Base-by-base conservation (phyloP, 2,797 vertebrate species). In the Saxicola maurus region DNA sequence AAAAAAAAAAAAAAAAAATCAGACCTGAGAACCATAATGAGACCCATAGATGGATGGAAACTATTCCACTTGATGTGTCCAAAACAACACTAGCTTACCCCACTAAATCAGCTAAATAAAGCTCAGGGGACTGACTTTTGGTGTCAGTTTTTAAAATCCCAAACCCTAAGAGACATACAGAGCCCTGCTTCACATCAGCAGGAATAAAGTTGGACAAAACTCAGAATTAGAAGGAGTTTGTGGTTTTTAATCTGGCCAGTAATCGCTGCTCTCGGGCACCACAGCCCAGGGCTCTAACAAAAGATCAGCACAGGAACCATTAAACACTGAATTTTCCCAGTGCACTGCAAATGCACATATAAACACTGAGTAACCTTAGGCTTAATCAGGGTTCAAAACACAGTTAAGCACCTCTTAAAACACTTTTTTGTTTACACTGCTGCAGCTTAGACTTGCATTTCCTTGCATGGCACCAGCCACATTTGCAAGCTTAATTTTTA, bases 191-290 rank as follows among this genome's bases (percentile, higher is more conserved):
- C 79, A 35, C 74, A 57, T 83, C 89, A 71, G 64, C 67, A 17
- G 51, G 57, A 80, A 46, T 37, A 24, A 93, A 86, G 90, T 53
- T 89, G 87, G 77, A 76, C 60, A 86, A 95, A 87, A 79, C 42
- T 92, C 9, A 3, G 59, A 31, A 40, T 69, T 64, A 87, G 69
- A 82, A 73, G 9, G 86, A 86, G 65, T 75, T 95, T 95, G 94
- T 91, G 95, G 91, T 75, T 96, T 96, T 93, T 95, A 95, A 95
- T 94, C 92, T 92, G 92, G 53, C 93, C 94, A 86, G 85, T 89
- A 91, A 96, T 92, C 93, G 13, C 93, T 85, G 93, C 89, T 94
- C 77, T 85, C 23, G 15, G 82, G 90, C 92, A 89, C 19, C 4
- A 11, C 82, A 92, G 90, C 92, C 82, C 94, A 92, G 72, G 17